A percentile compares a stretch with the other conserved stretches of the same genome.
Evolutionary conservation across 2,797 vertebrate genomes (phyloP).

Genomic region (Pelodytes ibericus): DNA sequence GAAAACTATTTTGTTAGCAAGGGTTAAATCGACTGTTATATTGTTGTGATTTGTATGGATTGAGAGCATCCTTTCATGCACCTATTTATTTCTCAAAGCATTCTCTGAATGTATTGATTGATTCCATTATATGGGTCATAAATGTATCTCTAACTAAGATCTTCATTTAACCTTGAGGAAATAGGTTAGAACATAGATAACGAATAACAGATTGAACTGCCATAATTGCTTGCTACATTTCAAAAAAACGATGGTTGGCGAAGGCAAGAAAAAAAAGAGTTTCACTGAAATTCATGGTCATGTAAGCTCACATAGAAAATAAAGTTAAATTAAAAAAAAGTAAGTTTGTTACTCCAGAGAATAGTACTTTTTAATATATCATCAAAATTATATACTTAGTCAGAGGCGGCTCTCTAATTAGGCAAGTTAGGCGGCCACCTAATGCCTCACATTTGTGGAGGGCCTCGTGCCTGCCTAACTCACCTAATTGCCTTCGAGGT

Average conservation of each 20-base stretch:
- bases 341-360: conserved; percentile 3
- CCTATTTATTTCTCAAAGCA: conserved; percentile 53
- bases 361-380: no score
- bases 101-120: conserved; percentile 52
- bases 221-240: conserved; percentile 37
- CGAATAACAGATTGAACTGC: conserved; percentile 46
- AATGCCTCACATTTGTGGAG: no score
- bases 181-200: conserved; percentile 55
- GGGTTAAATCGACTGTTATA: conserved; percentile 43
- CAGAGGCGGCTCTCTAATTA: no score
- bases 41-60: conserved; percentile 51
- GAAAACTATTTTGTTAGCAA: conserved; percentile 12
- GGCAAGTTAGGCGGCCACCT: no score
- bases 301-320: conserved; percentile 15
- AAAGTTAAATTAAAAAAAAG: conserved; percentile 12
- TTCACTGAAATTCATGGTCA: conserved; percentile 22
- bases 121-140: conserved; percentile 53
- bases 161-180: conserved; percentile 57
- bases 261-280: conserved; percentile 9
- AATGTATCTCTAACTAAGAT: conserved; percentile 56
- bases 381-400: no score
- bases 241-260: conserved; percentile 16
- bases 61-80: conserved; percentile 51
- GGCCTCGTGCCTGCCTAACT: no score
- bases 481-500: no score